Percentiles rank a stretch among this genome's conserved stretches.
Conservation (phyloP, 2,113 vertebrate genomes). For the Siniperca chuatsi region DNA sequence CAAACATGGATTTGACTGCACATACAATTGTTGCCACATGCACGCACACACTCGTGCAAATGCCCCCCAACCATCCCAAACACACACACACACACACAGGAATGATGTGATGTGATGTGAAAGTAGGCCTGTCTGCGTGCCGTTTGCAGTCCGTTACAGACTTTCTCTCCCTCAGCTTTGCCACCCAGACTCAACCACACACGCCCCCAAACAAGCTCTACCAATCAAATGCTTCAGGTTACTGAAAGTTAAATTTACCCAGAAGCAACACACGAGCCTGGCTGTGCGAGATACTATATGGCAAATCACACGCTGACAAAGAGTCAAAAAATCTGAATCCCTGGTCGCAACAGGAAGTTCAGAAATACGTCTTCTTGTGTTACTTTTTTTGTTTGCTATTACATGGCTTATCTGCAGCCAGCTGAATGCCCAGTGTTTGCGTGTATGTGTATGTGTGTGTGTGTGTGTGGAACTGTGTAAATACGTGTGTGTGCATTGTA, state of each 20-base stretch:
- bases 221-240: conserved; percentile 33
- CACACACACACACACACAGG: conserved; percentile 2
- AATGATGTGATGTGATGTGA: conserved; percentile 74
- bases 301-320: conserved; percentile 1
- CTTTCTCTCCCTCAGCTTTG: conserved; percentile 39
- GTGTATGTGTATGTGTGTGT: conserved; percentile 11
- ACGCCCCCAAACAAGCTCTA: neutral
- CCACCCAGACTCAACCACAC: conserved; percentile 32
- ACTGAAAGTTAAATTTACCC: conserved; percentile 3
- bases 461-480: conserved; percentile 14
- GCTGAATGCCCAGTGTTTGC: conserved; percentile 5
- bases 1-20: conserved; percentile 7
- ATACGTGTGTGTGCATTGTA: neutral
- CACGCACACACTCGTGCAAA: conserved; percentile 28
- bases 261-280: neutral
- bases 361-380: conserved; percentile 4
- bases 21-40: conserved; percentile 14
- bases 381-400: neutral
- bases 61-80: conserved; percentile 35
- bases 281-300: neutral
- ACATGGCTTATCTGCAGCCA: neutral
- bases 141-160: conserved; percentile 52
- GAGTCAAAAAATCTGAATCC: neutral
- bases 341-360: conserved; percentile 12
- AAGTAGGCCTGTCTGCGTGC: conserved; percentile 48